phyloP scores from a whole-genome alignment of 1,140 invertebrate genomes.

The Drosophila melanica region DNA sequence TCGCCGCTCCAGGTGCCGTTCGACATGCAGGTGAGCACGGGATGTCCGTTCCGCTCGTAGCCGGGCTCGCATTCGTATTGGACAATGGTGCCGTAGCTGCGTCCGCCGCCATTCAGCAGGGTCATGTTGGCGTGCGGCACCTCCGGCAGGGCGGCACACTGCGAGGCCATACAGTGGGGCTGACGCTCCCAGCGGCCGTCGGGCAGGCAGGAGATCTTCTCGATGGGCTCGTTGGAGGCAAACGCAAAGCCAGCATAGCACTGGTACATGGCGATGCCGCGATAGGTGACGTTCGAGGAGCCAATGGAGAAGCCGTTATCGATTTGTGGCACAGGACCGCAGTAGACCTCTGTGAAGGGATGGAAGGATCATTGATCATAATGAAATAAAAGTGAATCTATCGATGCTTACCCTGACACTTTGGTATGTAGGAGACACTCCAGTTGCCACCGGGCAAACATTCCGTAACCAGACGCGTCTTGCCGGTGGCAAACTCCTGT shows the following conservation, averaged over 20 bases:
- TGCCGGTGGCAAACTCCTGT: constrained; percentile 97
- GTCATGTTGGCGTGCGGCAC: constrained; percentile 94
- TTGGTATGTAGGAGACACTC: constrained; percentile 96
- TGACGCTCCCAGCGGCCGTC: constrained; percentile 96
- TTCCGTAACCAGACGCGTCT: constrained; percentile 91
- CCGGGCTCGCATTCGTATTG: constrained; percentile 97
- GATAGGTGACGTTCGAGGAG: constrained; percentile 97
- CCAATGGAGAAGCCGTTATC: constrained; percentile 98
- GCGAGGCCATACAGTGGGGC: constrained; percentile 95
- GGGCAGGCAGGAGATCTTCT: constrained; percentile 94
- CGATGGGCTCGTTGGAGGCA: constrained; percentile 92
- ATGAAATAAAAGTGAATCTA: no score
- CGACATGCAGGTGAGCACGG: constrained; percentile 96
- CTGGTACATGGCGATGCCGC: constrained; percentile 96
- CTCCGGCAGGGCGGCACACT: constrained; percentile 95
- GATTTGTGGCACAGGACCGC: constrained; percentile 98
- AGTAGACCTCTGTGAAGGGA: constrained; percentile 92
- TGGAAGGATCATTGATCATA: background rate
- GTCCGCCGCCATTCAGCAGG: constrained; percentile 95
- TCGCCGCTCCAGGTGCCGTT: constrained; percentile 98
- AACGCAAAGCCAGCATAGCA: constrained; percentile 99
- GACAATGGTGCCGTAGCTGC: constrained; percentile 97
- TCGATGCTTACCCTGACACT: constrained; percentile 90
- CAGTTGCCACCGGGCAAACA: constrained; percentile 96
- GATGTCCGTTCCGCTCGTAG: constrained; percentile 93